Base-by-base conservation (phyloP, 2,113 vertebrate species). In the Spheniscus mendiculus region DNA sequence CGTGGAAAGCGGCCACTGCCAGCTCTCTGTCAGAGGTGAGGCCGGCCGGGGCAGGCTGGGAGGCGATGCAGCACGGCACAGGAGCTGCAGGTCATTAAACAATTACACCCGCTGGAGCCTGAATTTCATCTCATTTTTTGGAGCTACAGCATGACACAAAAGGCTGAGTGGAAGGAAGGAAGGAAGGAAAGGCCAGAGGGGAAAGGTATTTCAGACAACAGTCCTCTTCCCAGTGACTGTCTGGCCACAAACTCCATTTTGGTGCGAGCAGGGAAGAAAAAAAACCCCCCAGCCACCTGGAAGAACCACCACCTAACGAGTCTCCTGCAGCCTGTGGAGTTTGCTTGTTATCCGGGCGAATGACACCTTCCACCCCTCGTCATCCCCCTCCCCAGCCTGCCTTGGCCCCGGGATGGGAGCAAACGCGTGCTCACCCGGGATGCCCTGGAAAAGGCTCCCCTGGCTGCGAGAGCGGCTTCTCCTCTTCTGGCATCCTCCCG, bases 331-430 rank as follows among this genome's bases (percentile, higher is more conserved):
- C 78, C 52, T 76, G 62, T 30, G 36, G 30, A 67, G 45, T 62
- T 86, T 73, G 30, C 40, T 63, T 58, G 6, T 9, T 40, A 30
- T 32, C 11, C 3, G 11, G 32, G 13, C 27, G 9, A 69, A 70
- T 1, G 15, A 38, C 15, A 59, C 6, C 7, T 45, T 50, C 27
- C 6, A 3, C 8, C 18, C 18, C 18, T 61, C 6, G 1, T 20
- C 4, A 1, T 58, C 38, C 11, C 66, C 21, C 10, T 66, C 50
- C 45, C 15, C 42, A 15, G 50, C 29, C 38, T 34, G 26, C 32
- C 61, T 27, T 26, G 36, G 44, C 59, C 30, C 36, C 0, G 1
- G 42, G 47, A 56, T 15, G 7, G 34, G 40, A 55, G 27, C 15
- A 21, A 71, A 55, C 19, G 49, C 23, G 2, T 14, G 59, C 30